phyloP scores from a whole-genome alignment of 1,140 invertebrate genomes.

The Drosophila novamexicana region DNA sequence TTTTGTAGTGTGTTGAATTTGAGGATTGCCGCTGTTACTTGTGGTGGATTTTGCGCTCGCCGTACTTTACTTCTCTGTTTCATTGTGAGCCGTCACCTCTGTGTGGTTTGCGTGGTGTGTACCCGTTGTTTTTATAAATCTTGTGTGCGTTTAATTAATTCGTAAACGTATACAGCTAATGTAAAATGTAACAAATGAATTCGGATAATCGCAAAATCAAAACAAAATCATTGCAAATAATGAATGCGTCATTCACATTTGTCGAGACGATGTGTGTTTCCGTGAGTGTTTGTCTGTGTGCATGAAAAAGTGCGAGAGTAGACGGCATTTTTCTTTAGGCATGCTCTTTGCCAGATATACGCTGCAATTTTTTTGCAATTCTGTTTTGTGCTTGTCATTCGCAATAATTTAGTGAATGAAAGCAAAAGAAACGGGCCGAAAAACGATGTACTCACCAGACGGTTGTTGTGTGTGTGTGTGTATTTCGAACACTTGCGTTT shows the following conservation, averaged over 20 bases:
- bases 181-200: constrained; percentile 17
- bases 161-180: constrained; percentile 39
- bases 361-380: constrained; percentile 75
- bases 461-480: constrained; percentile 20
- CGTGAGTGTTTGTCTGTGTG: constrained; percentile 13
- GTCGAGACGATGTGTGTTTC: constrained; percentile 25
- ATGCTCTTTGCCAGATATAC: constrained; percentile 64
- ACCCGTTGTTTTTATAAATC: constrained; percentile 68
- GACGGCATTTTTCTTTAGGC: constrained; percentile 75
- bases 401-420: constrained; percentile 82
- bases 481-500: constrained; percentile 6
- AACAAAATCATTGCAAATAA: constrained; percentile 42
- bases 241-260: constrained; percentile 40
- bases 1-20: constrained; percentile 69
- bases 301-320: constrained; percentile 50
- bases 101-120: constrained; percentile 66
- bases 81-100: constrained; percentile 44
- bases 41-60: constrained; percentile 66
- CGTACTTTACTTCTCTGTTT: constrained; percentile 42
- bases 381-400: constrained; percentile 76
- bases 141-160: constrained; percentile 68
- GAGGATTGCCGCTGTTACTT: constrained; percentile 62
- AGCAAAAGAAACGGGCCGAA: constrained; percentile 68
- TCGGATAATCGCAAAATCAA: constrained; percentile 41
- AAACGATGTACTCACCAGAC: constrained; percentile 68